These are phyloP conservation scores for Leguminivora glycinivorella DNA, from an alignment of 1,140 invertebrate species.

Conservation along the genomic window DNA sequence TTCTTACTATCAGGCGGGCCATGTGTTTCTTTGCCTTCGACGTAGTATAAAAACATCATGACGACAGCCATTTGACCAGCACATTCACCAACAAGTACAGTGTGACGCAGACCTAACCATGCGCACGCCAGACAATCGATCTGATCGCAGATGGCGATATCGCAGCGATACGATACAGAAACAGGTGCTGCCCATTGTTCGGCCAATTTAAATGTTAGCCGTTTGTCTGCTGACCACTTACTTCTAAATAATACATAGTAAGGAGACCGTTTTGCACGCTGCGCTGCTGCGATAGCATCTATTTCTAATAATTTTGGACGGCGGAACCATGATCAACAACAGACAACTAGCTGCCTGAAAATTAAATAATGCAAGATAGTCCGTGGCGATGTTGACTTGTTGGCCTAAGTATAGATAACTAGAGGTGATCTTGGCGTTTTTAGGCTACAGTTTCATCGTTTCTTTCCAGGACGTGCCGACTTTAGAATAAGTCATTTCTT, in stretches of 20 bases:
- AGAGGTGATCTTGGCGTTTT: not conserved
- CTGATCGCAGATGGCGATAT: conserved; percentile 28
- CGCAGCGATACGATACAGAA: conserved; percentile 15
- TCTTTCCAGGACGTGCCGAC: too few relatives aligned
- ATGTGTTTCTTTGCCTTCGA: too few relatives aligned
- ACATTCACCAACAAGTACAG: not conserved
- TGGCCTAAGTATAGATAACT: too few relatives aligned
- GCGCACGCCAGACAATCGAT: conserved; percentile 24
- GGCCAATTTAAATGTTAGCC: conserved; percentile 30
- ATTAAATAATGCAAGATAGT: too few relatives aligned
- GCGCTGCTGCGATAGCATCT: not conserved
- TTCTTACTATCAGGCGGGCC: too few relatives aligned
- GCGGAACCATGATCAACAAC: too few relatives aligned
- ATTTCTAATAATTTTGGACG: not conserved
- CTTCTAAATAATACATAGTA: not conserved
- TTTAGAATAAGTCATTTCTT: too few relatives aligned
- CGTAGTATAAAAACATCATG: too few relatives aligned
- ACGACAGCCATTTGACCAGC: conserved; percentile 1
- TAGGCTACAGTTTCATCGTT: too few relatives aligned
- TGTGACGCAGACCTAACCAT: not conserved
- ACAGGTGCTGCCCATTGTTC: conserved; percentile 32
- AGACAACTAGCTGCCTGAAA: too few relatives aligned
- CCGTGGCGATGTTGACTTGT: too few relatives aligned
- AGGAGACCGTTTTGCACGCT: not conserved
- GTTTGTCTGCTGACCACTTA: not conserved